Base-by-base conservation (phyloP, 2,113 vertebrate genomes). In the Odobenus rosmarus region DNA sequence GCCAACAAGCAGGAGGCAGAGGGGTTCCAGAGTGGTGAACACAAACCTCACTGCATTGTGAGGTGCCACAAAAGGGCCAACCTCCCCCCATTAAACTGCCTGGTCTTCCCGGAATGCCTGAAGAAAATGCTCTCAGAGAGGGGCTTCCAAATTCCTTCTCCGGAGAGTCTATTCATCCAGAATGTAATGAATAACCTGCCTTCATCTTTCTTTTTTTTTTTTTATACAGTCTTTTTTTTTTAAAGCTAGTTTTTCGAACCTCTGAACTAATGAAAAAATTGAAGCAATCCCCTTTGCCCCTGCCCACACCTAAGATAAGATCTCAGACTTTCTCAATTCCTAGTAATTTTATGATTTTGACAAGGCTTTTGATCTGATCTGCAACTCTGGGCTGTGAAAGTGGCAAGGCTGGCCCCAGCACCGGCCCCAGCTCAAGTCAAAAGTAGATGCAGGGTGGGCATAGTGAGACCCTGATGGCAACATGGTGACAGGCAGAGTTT, bases 251-350 rank as follows among this genome's bases (percentile, higher is more conserved):
- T 94, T 42, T 91, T 92, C 24, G 1, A 80, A 87, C 59, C 76
- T 84, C n/a, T 55, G 16, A 96, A 77, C 39, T 88, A 55, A 94
- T 19, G 42, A 94, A 85, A 92, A 95, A 93, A 76, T 23, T 46
- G 18, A 85, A 90, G 13, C 84, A 88, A 74, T 62, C 4, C 12
- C 10, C 62, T 28, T 57, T 67, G 49, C 51, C 28, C 26, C 59
- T 6, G 31, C 53, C 5, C 79, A 64, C 10, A 39, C 23, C 72
- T 61, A 81, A 77, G 77, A 94, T 76, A 69, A 64, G 90, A 74
- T 23, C 31, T 88, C 51, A 94, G 69, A 89, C n/a, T 42, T 79
- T 46, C 72, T 94, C 64, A 80, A 39, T 88, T 77, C 24, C 93
- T 31, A 39, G 84, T 49, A 5, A 57, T 93, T 94, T 85, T 67